Evolutionary conservation across 1,140 invertebrate species (phyloP).

Genomic region (Pseudomyrmex cubaensis): DNA sequence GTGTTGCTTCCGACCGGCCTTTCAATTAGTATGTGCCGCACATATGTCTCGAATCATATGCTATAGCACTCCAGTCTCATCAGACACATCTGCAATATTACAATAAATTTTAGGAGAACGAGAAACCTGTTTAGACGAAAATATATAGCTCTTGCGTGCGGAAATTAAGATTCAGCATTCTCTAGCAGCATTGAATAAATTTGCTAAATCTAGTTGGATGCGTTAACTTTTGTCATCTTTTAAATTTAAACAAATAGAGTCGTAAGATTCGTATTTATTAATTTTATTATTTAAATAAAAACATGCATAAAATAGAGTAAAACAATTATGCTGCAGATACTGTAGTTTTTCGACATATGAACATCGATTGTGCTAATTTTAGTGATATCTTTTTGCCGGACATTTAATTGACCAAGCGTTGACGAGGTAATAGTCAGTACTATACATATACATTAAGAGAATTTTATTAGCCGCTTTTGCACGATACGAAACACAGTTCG

Average conservation of each 20-base stretch:
- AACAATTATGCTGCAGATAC: not conserved
- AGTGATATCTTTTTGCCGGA: not conserved
- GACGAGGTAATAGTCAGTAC: conserved; percentile 17
- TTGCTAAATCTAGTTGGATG: not conserved
- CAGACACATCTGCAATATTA: conserved; percentile 17
- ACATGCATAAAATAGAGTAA: too few relatives aligned
- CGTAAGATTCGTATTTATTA: not conserved
- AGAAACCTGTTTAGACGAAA: not conserved
- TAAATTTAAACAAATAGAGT: not conserved
- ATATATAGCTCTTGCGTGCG: not conserved
- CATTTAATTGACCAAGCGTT: conserved; percentile 18
- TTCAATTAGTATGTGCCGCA: conserved; percentile 84
- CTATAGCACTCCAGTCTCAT: conserved; percentile 26
- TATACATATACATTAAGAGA: conserved; percentile 5
- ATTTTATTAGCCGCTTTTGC: conserved; percentile 35
- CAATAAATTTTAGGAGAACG: not conserved
- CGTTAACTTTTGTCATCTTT: not conserved
- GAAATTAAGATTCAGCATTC: not conserved
- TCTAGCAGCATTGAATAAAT: not conserved
- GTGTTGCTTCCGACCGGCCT: conserved; percentile 80
- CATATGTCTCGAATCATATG: conserved; percentile 52
- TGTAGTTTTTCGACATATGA: not conserved
- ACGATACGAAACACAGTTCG: conserved; percentile 4
- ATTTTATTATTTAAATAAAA: not conserved
- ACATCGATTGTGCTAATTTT: not conserved